Evolutionary conservation across 2,113 vertebrate genomes (phyloP), one percentile per base, ranked within the genome.

Genomic region (Dicerorhinus sumatrensis): DNA sequence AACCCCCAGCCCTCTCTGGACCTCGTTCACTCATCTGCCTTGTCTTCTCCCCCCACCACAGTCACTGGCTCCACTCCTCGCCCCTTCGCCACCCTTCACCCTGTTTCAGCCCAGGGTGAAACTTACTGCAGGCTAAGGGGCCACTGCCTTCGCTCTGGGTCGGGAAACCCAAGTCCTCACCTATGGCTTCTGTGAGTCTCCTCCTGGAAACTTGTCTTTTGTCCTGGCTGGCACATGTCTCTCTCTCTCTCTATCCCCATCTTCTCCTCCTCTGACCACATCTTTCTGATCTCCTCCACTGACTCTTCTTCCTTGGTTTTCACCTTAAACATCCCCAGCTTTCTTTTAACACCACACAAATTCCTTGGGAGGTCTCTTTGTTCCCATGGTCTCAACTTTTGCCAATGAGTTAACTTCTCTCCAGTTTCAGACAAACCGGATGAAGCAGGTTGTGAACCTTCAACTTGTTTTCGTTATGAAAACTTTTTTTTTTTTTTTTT

Each of bases 191-290:
- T 88, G 56, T 75, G 33, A 39, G 25, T 33, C 39, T 51, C 80
- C 31, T 54, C 4, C n/a, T 31, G 42, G 72, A 79, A 58, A 80
- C 29, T 2, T 56, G 65, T 60, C 42, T 5, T 39, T 29, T 33
- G 18, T 8, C 73, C 36, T 62, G 27, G 8, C 75, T 75, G 73
- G 13, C 8, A 6, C n/a, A 31, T n/a, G 70, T 62, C 85, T 75
- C 56, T 29, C n/a, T 39, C n/a, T 8, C 27, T 58, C 4, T 16
- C 6, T 8, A 46, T 13, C 14, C 7, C 36, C 0, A 1, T 20
- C 8, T 42, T 27, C 63, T 27, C 18, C 12, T 54, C 42, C 25
- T 73, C 89, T 31, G 29, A 39, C 29, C 77, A 48, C n/a, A n/a
- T 48, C 65, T 93, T 80, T 62, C 67, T 70, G n/a, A 36, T 27